Percentiles rank a stretch among this genome's conserved stretches.
phyloP scores from a whole-genome alignment of 2,113 vertebrate genomes.

The Calyptommatus sinebrachiatus region DNA sequence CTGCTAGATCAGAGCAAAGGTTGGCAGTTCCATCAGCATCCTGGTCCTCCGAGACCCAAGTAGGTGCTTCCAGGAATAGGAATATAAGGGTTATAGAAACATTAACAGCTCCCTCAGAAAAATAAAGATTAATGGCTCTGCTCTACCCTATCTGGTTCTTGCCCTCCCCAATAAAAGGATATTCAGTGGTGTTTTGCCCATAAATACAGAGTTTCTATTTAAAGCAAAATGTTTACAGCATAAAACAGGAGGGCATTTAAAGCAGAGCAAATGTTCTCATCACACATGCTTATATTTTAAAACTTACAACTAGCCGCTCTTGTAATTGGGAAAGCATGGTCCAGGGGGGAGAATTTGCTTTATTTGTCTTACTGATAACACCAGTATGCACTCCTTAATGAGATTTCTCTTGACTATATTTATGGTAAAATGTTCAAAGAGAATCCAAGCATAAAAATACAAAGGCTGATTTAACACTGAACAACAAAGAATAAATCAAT shows the following conservation, averaged over 20 bases:
- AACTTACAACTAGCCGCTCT: not conserved
- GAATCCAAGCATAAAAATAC: too few relatives aligned
- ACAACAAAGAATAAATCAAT: too few relatives aligned
- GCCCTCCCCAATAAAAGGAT: too few relatives aligned
- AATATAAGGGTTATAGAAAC: too few relatives aligned
- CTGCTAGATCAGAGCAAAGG: not conserved
- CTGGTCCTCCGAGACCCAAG: not conserved
- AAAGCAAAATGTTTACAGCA: not conserved
- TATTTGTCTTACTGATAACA: too few relatives aligned
- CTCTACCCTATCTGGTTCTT: too few relatives aligned
- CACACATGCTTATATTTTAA: not conserved
- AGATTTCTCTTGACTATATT: too few relatives aligned
- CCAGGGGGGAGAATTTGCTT: not conserved
- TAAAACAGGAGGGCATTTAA: not conserved
- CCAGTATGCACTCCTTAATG: too few relatives aligned
- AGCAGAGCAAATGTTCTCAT: not conserved
- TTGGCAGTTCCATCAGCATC: not conserved
- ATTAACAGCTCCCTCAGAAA: too few relatives aligned
- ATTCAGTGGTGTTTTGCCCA: not conserved
- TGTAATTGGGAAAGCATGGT: not conserved
- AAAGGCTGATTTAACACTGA: too few relatives aligned
- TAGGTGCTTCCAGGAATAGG: not conserved
- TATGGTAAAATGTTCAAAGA: too few relatives aligned
- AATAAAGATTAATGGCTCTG: too few relatives aligned
- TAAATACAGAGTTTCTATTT: not conserved